Evolutionary conservation across 2,888 invertebrate species (phyloP).

Genomic region (Sarcophaga subvicina): DNA sequence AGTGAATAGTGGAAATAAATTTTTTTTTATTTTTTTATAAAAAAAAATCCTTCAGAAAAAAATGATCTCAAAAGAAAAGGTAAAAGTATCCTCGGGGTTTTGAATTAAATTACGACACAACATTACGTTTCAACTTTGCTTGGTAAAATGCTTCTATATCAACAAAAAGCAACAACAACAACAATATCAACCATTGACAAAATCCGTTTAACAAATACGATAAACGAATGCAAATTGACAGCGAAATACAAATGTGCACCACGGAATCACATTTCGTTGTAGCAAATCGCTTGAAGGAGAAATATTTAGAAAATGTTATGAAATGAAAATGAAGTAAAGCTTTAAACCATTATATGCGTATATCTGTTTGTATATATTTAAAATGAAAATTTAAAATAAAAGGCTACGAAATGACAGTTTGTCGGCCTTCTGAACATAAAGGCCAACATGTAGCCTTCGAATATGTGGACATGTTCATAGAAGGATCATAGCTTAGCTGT

Average conservation of each 20-base stretch:
- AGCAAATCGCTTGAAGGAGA: neutral
- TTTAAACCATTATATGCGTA: no score
- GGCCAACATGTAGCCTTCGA: no score
- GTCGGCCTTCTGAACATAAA: no score
- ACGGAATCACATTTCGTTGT: neutral
- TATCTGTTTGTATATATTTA: no score
- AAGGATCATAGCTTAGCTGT: no score
- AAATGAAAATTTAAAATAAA: no score
- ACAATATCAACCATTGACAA: constrained; percentile 12
- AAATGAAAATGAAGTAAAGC: no score
- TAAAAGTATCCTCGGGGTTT: constrained; percentile 52
- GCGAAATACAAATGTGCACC: constrained; percentile 11
- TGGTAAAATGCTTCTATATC: neutral
- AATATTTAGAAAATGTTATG: neutral
- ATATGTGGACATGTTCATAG: no score
- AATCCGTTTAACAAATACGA: constrained; percentile 7
- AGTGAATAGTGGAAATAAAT: constrained; percentile 15
- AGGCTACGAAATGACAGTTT: no score
- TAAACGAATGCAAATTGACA: constrained; percentile 10
- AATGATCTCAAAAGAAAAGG: constrained; percentile 45
- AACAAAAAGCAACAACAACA: neutral
- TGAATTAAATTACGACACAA: constrained; percentile 65
- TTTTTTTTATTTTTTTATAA: no score
- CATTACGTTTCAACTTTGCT: constrained; percentile 45
- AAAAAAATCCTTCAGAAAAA: neutral